Conservation (phyloP, 2,113 vertebrate species). For the Polypterus bichir region DNA sequence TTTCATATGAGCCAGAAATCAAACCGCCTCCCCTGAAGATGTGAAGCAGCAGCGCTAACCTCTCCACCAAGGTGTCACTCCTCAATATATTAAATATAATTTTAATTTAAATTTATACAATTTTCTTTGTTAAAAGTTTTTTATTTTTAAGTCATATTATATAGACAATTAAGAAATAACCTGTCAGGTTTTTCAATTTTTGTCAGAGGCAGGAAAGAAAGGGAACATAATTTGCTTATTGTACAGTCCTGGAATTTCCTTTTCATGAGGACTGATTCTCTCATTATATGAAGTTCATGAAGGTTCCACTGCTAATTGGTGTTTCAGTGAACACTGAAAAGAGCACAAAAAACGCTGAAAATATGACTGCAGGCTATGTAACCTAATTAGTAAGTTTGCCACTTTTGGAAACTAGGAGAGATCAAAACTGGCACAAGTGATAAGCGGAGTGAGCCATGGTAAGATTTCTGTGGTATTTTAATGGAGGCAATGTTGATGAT, state of each 20-base stretch:
- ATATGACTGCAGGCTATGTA: constrained; percentile 40
- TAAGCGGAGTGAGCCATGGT: constrained; percentile 23
- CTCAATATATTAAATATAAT: no score
- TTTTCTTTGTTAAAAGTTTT: no score
- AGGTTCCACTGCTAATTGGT: constrained; percentile 38
- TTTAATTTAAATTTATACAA: no score
- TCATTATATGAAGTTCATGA: constrained; percentile 36
- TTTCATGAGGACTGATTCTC: constrained; percentile 32
- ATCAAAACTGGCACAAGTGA: constrained; percentile 28
- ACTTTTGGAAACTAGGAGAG: constrained; percentile 22
- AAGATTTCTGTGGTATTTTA: constrained; percentile 1
- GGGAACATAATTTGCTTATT: constrained; percentile 35
- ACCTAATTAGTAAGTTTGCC: constrained; percentile 42
- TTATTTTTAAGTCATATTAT: no score
- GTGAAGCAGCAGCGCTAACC: no score
- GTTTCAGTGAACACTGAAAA: constrained; percentile 35
- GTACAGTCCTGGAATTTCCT: constrained; percentile 38
- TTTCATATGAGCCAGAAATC: no score
- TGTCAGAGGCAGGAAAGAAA: constrained; percentile 32
- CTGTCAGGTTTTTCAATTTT: no score
- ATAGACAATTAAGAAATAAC: no score
- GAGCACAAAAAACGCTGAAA: constrained; percentile 24
- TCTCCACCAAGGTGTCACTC: no score
- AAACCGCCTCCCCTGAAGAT: no score
- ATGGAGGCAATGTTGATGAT: no score